phyloP scores from a whole-genome alignment of 2,888 invertebrate genomes.

The Oasisia sp. region DNA sequence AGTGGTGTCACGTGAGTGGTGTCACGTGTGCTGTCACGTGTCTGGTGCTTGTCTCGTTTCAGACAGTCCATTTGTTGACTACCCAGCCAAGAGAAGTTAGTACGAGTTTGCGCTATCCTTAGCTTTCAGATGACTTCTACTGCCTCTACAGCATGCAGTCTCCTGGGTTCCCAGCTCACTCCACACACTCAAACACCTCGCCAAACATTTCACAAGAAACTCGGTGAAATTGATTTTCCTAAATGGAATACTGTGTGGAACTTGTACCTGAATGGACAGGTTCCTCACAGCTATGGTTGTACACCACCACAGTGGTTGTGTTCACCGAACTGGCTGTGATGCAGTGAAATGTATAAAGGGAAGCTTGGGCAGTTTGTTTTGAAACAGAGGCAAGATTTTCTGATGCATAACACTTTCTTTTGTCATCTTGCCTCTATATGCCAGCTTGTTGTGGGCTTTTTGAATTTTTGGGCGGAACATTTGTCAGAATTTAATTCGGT shows the following conservation, averaged over 20 bases:
- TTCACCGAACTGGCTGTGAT: neutral
- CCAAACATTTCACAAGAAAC: neutral
- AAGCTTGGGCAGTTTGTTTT: neutral
- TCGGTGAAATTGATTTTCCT: neutral
- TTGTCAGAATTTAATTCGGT: neutral
- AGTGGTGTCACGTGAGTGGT: neutral
- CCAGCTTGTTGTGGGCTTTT: neutral
- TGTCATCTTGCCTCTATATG: neutral
- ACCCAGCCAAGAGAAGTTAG: constrained; percentile 1
- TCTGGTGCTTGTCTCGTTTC: neutral
- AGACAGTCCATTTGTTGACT: constrained; percentile 9
- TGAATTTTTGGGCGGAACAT: neutral
- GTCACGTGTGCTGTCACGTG: neutral
- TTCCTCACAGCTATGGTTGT: too few species aligned
- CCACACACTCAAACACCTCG: neutral
- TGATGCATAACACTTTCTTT: neutral
- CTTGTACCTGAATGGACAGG: too few species aligned
- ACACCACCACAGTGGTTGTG: too few species aligned
- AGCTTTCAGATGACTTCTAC: neutral
- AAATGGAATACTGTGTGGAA: neutral
- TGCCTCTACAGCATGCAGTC: neutral
- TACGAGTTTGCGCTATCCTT: neutral
- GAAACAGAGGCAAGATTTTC: neutral
- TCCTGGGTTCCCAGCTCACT: neutral
- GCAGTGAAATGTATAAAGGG: neutral